Evolutionary conservation across 2,888 invertebrate species (phyloP), one percentile per base, ranked within the genome.

Genomic region (Pandemis corylana): DNA sequence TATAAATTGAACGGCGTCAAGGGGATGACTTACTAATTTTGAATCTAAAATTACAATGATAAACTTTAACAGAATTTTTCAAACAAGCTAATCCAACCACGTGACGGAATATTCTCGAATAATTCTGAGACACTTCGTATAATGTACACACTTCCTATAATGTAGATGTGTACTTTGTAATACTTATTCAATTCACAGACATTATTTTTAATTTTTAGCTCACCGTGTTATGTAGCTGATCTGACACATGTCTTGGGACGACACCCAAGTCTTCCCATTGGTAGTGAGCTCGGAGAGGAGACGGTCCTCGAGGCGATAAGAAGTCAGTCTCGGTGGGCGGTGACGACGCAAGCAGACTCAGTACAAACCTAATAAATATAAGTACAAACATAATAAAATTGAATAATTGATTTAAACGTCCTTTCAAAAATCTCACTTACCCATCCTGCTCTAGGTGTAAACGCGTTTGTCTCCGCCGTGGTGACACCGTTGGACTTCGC

Each of bases 151-250:
- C 28, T 36, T 36, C 28, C 3, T 36, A 36, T 36, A 36, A 36
- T 36, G 28, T 36, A 36, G 28, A 36, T 36, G 2, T 2, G 2
- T 36, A 36, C 28, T 36, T 36, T 4, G 28, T 36, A 36, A 36
- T 36, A 20, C 20, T 20, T 20, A 36, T 36, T 36, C 28, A 36
- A 36, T 36, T 36, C 28, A 36, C 28, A 36, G 28, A 36, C 28
- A 36, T 36, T 36, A 9, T 56, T 9, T 20, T 20, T 46, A 15
- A n/a, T 46, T 44, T 42, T 28, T 13, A 36, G 85, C 94, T 94
- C 89, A 97, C 97, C 95, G 96, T 96, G 77, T 96, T 96, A 80
- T 96, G 96, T 65, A 97, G 91, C 83, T 97, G 96, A 79, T 95
- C 94, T 28, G 96, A 86, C 6, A 96, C 95, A 75, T 95, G 95